Percentiles rank a stretch among this genome's conserved stretches.
Evolutionary conservation across 1,140 invertebrate species (phyloP).

Genomic region (Grapholita molesta): DNA sequence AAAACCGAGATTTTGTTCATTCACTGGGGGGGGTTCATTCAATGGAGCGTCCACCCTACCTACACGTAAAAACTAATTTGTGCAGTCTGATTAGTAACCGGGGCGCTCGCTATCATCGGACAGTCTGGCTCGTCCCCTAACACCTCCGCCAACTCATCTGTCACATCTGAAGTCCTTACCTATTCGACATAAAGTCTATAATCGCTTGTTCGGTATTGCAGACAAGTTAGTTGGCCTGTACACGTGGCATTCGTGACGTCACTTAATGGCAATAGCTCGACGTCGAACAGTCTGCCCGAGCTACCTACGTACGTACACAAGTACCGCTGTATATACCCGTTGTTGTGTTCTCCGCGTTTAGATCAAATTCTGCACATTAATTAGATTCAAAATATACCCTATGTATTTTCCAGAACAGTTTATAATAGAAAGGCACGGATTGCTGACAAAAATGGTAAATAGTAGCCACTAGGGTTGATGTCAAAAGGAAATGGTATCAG

Average conservation of each 20-base stretch:
- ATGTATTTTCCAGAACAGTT: background rate
- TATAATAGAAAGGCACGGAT: background rate
- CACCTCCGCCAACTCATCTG: background rate
- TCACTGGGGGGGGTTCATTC: too few relatives aligned
- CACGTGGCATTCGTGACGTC: slow-evolving; percentile 50
- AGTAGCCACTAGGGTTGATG: background rate
- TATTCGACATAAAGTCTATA: background rate
- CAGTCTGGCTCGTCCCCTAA: background rate
- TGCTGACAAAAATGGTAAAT: background rate
- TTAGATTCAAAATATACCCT: background rate
- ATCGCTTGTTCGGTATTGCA: background rate
- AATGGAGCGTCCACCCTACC: too few relatives aligned
- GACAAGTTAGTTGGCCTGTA: slow-evolving; percentile 6
- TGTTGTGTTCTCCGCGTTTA: background rate
- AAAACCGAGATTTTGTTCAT: too few relatives aligned
- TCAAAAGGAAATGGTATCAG: background rate
- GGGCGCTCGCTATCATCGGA: background rate
- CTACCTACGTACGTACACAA: slow-evolving; percentile 29
- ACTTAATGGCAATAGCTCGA: slow-evolving; percentile 51
- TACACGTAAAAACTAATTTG: slow-evolving; percentile 14
- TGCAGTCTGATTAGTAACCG: slow-evolving; percentile 5
- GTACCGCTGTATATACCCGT: background rate
- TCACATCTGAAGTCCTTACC: background rate
- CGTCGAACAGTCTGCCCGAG: slow-evolving; percentile 57
- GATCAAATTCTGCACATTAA: background rate